phyloP scores from a whole-genome alignment of 2,797 vertebrate genomes.

The Cercopithecus petaurista region DNA sequence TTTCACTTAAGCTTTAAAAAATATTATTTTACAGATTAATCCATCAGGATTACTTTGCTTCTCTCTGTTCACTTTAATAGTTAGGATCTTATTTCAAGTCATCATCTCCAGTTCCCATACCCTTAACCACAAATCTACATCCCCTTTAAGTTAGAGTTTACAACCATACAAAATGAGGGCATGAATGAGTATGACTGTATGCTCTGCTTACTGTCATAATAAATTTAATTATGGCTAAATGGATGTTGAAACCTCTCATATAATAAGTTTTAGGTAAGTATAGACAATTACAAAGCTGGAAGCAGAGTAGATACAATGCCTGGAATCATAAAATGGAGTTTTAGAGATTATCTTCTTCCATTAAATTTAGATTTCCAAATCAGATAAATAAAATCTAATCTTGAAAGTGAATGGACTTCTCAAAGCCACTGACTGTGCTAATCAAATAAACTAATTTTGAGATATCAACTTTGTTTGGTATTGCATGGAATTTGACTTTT shows the following conservation, averaged over 20 bases:
- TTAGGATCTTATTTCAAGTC: neutral
- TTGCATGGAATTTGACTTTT: neutral
- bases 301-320: neutral
- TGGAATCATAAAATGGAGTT: neutral
- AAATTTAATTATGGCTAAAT: neutral
- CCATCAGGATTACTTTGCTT: neutral
- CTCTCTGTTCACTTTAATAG: neutral
- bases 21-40: neutral
- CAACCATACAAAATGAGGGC: neutral
- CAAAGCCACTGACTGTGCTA: neutral
- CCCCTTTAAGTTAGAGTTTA: neutral
- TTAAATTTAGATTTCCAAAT: slow-evolving; percentile 39
- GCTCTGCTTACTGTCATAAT: neutral
- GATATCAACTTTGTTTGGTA: neutral
- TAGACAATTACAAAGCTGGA: neutral
- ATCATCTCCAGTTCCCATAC: neutral
- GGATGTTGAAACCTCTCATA: neutral
- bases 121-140: neutral
- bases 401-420: slow-evolving; percentile 6
- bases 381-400: neutral
- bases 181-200: neutral
- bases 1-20: neutral
- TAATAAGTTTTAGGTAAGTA: neutral
- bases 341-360: neutral
- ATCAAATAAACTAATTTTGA: slow-evolving; percentile 43